phyloP scores from a whole-genome alignment of 2,888 invertebrate species.

The Eristalinus sepulchralis region DNA sequence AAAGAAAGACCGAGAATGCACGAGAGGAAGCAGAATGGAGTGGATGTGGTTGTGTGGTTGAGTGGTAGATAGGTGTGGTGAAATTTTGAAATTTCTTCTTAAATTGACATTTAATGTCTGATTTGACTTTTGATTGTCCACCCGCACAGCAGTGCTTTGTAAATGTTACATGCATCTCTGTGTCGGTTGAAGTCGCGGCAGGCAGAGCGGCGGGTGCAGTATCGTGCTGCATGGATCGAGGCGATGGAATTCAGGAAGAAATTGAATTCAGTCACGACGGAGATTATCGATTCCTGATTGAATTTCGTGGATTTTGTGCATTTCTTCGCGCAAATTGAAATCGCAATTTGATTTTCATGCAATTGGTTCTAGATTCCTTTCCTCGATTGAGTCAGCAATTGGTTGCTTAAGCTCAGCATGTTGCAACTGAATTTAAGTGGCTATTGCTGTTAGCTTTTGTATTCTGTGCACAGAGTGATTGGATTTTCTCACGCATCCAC shows the following conservation, averaged over 20 bases:
- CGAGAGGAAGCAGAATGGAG: constrained; percentile 37
- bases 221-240: constrained; percentile 5
- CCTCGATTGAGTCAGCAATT: background rate
- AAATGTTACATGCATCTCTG: background rate
- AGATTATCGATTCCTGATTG: background rate
- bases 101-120: background rate
- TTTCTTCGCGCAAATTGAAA: background rate
- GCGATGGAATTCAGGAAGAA: background rate
- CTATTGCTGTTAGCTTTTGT: background rate
- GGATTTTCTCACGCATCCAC: constrained; percentile 11
- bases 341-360: background rate
- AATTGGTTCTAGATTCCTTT: background rate
- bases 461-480: background rate
- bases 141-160: background rate
- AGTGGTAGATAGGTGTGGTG: constrained; percentile 31
- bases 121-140: constrained; percentile 19
- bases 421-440: constrained; percentile 2
- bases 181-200: background rate
- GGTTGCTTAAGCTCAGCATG: background rate
- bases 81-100: constrained; percentile 40
- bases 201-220: background rate
- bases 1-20: constrained; percentile 40
- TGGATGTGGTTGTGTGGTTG: background rate
- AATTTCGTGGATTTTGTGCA: background rate
- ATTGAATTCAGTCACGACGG: background rate